Percentiles rank a stretch among this genome's conserved stretches.
These are phyloP conservation scores for Clunio marinus DNA, from an alignment of 2,888 invertebrate species.

Conservation along the genomic window DNA sequence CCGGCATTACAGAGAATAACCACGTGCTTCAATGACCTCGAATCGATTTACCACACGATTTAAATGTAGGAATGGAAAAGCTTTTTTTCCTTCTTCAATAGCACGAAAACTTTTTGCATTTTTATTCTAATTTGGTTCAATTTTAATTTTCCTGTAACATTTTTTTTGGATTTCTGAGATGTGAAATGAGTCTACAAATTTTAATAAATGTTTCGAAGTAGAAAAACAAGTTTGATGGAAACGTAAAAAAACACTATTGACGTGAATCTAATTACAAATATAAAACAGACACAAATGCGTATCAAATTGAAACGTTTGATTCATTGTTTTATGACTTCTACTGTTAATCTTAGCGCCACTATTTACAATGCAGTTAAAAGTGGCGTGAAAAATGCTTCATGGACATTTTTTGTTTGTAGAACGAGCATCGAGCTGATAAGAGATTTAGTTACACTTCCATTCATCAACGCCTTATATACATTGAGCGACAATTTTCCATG, in stretches of 20 bases:
- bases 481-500: conserved; percentile 16
- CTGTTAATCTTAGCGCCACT: conserved; percentile 12
- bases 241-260: too few relatives aligned
- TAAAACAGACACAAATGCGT: too few relatives aligned
- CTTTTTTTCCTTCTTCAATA: neutral
- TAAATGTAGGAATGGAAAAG: neutral
- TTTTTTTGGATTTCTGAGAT: too few relatives aligned
- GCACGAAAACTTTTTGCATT: too few relatives aligned
- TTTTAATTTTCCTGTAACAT: too few relatives aligned
- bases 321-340: too few relatives aligned
- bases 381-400: neutral
- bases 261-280: too few relatives aligned
- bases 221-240: too few relatives aligned
- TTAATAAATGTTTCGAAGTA: too few relatives aligned
- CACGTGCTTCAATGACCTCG: conserved; percentile 37
- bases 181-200: too few relatives aligned
- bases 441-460: neutral
- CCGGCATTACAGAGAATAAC: conserved; percentile 19
- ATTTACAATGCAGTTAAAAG: neutral
- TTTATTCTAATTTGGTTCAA: too few relatives aligned
- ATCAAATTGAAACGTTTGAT: too few relatives aligned
- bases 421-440: neutral
- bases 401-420: neutral
- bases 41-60: conserved; percentile 35
- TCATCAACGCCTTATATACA: neutral